Conservation (phyloP, 2,797 vertebrate genomes). For the Sebastes goodei region DNA sequence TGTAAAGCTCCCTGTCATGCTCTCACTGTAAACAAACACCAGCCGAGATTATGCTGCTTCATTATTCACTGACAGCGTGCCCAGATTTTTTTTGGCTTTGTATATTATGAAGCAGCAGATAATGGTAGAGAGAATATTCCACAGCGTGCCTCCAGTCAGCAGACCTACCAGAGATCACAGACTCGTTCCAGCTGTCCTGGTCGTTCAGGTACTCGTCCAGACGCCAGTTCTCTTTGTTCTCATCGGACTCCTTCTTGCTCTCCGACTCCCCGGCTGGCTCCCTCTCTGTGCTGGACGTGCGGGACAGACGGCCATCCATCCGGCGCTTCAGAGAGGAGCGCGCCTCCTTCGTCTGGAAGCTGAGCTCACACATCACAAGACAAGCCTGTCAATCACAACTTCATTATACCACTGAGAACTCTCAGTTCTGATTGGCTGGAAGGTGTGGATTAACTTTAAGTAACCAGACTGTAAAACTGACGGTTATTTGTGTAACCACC, state of each 20-base stretch:
- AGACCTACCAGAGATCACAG: conserved; percentile 92
- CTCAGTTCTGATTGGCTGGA: neutral
- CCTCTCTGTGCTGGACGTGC: conserved; percentile 87
- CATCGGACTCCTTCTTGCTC: conserved; percentile 87
- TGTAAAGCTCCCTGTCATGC: conserved; percentile 36
- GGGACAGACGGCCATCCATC: conserved; percentile 86
- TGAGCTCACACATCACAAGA: conserved; percentile 60
- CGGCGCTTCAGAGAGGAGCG: conserved; percentile 91
- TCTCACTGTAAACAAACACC: conserved; percentile 44
- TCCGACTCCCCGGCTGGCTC: conserved; percentile 69
- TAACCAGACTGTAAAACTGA: neutral
- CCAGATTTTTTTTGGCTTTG: conserved; percentile 11
- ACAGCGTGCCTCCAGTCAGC: neutral
- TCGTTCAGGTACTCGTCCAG: conserved; percentile 88
- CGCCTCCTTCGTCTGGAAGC: conserved; percentile 90
- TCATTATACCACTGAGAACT: neutral
- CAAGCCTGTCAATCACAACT: neutral
- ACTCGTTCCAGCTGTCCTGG: conserved; percentile 93
- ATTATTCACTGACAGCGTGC: conserved; percentile 20
- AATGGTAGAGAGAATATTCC: neutral
- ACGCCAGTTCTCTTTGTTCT: conserved; percentile 97
- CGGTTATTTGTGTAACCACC: neutral
- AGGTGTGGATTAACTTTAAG: neutral
- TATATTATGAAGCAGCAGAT: neutral
- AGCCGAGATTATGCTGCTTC: conserved; percentile 47